Evolutionary conservation across 2,113 vertebrate species (phyloP), one percentile per base, ranked within the genome.

Genomic region (Phoenicopterus ruber): DNA sequence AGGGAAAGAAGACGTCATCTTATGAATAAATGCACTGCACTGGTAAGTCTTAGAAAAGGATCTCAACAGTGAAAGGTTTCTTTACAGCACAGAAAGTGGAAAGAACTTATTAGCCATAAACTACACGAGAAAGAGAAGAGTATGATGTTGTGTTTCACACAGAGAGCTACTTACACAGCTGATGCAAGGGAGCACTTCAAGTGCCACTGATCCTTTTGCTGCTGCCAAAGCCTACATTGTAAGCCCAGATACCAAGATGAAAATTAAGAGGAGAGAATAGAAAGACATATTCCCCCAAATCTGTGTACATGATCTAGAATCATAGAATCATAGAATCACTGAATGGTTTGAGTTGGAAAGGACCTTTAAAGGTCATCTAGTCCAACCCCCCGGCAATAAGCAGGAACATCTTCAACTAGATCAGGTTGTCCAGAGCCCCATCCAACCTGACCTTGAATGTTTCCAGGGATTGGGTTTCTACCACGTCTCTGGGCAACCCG

Each of bases 311-410:
- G 4, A 82, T 40, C 42, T 38, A 28, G 4, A 86, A 31, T 17
- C 17, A 79, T 0, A 42, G 31, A 61, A 42, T 18, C 3, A 36
- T 1, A 5, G 22, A 66, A 42, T 18, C 3, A 36, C 1, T 4
- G 22, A 66, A 69, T 6, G 8, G 3, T 66, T 16, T 47, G 11
- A 7, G 11, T 5, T 77, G 19, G 9, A 66, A 88, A 8, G 13
- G 36, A 46, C 14, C 2, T 50, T 57, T 31, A 63, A 82, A 65
- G 12, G 4, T n/a, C 40, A 42, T 21, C 18, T 52, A 32, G 11
- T 18, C 22, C 32, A 79, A 9, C 0, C 0, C 1, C 25, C 2
- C 29, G 34, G 38, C 54, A 29, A 8, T 15, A 4, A 80, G 2
- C 5, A 61, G 32, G 16, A 4, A 69, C 8, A 49, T 12, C 54